Conservation (phyloP, 2,113 vertebrate species). For the Tachuris rubrigastra region DNA sequence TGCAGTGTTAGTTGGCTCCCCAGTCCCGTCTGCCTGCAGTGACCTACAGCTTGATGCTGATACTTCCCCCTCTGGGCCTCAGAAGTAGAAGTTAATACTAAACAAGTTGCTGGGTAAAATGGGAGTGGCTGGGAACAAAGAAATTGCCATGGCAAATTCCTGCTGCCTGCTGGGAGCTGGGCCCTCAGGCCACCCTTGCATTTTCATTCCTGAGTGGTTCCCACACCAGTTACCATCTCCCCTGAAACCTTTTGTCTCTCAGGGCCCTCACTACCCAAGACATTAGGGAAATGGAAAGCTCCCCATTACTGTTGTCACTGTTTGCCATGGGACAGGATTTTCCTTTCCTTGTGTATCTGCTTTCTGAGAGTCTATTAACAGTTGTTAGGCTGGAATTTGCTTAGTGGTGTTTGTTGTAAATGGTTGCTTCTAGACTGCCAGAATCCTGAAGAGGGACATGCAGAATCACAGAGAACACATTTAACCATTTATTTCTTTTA, state of each 20-base stretch:
- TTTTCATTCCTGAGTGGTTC: neutral
- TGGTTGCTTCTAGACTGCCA: neutral
- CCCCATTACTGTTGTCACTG: neutral
- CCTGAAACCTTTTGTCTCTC: neutral
- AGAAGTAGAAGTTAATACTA: conserved; percentile 7
- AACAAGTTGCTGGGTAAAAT: neutral
- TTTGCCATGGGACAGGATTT: neutral
- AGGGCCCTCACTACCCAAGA: rapidly evolving
- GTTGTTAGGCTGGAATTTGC: neutral
- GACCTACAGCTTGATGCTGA: neutral
- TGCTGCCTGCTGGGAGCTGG: neutral
- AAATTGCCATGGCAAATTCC: neutral
- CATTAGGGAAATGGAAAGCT: neutral
- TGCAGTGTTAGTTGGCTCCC: neutral
- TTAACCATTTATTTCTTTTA: neutral
- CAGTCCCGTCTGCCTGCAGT: neutral
- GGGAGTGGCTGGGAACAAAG: neutral
- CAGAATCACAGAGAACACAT: neutral
- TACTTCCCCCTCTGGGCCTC: neutral
- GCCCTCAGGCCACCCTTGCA: rapidly evolving
- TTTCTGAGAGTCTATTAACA: neutral
- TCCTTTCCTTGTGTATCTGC: neutral
- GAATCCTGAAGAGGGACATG: neutral
- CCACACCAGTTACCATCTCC: neutral
- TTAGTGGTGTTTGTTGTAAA: neutral